These are phyloP conservation scores for Tachycineta bicolor DNA, from an alignment of 2,113 vertebrate genomes.

Conservation along the genomic window DNA sequence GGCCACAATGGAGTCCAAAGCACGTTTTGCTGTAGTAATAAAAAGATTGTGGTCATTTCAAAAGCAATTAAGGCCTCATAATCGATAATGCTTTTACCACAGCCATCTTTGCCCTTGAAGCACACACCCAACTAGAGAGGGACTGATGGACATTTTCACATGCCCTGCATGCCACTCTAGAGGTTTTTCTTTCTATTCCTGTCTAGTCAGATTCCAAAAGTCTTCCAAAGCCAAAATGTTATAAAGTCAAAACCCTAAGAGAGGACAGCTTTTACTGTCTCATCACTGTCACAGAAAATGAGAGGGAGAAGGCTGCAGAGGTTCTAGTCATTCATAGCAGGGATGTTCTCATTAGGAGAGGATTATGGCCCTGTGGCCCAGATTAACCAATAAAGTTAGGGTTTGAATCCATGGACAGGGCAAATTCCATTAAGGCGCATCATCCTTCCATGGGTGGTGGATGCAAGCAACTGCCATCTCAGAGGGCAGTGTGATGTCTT, in stretches of 20 bases:
- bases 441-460: not conserved
- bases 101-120: conserved; percentile 14
- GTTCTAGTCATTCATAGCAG: not conserved
- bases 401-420: not conserved
- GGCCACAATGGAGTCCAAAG: conserved; percentile 36
- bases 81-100: conserved; percentile 29
- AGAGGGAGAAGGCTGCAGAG: not conserved
- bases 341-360: not conserved
- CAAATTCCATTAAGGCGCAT: not conserved
- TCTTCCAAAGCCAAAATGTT: not conserved
- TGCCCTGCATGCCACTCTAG: not conserved
- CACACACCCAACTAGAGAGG: conserved; percentile 7
- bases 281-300: conserved; percentile 5
- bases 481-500: not conserved
- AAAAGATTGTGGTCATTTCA: conserved; percentile 46
- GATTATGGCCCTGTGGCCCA: not conserved
- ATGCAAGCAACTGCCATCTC: not conserved
- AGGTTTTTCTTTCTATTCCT: conserved; percentile 33
- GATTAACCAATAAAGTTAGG: not conserved
- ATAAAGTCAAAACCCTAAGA: conserved; percentile 2
- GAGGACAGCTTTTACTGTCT: not conserved
- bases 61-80: conserved; percentile 34
- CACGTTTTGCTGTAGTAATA: conserved; percentile 39
- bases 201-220: not conserved
- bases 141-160: conserved; percentile 16